A percentile compares a stretch with the other conserved stretches of the same genome.
phyloP scores from a whole-genome alignment of 2,888 invertebrate species.

The Masnerella sp. region DNA sequence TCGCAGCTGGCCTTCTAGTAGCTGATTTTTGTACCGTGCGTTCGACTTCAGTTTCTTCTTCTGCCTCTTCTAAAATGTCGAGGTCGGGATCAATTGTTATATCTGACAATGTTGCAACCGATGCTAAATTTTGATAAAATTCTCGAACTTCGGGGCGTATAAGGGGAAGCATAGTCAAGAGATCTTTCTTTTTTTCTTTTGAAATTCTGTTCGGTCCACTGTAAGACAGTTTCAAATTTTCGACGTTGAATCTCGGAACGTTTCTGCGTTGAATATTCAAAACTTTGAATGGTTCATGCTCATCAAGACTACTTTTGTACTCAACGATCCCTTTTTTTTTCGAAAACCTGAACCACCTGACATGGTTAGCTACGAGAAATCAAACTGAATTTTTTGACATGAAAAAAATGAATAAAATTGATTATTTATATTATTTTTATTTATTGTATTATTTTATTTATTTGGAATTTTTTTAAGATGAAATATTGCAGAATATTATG shows the following conservation, averaged over 20 bases:
- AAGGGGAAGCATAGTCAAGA: slow-evolving; percentile 45
- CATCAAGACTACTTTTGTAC: slow-evolving; percentile 21
- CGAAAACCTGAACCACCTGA: background rate
- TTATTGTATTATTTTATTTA: too few species aligned
- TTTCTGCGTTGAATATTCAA: slow-evolving; percentile 9
- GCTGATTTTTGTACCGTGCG: background rate
- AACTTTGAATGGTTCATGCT: slow-evolving; percentile 16
- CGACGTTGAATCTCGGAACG: background rate
- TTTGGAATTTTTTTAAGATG: too few species aligned
- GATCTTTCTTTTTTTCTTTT: slow-evolving; percentile 51
- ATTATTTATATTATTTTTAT: too few species aligned
- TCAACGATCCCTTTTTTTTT: slow-evolving; percentile 6
- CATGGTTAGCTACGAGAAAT: too few species aligned
- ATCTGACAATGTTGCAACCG: background rate
- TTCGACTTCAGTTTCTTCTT: background rate
- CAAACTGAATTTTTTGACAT: too few species aligned
- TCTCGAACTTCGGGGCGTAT: slow-evolving; percentile 20
- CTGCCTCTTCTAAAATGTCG: slow-evolving; percentile 13
- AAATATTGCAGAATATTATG: too few species aligned
- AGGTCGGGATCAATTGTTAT: slow-evolving; percentile 4
- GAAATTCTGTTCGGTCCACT: slow-evolving; percentile 33
- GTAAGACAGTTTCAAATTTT: slow-evolving; percentile 35
- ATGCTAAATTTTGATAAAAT: slow-evolving; percentile 23
- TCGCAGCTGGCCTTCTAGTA: background rate
- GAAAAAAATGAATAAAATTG: too few species aligned